Evolutionary conservation across 2,888 invertebrate species (phyloP), one percentile per base, ranked within the genome.

Genomic region (Biston betularia): DNA sequence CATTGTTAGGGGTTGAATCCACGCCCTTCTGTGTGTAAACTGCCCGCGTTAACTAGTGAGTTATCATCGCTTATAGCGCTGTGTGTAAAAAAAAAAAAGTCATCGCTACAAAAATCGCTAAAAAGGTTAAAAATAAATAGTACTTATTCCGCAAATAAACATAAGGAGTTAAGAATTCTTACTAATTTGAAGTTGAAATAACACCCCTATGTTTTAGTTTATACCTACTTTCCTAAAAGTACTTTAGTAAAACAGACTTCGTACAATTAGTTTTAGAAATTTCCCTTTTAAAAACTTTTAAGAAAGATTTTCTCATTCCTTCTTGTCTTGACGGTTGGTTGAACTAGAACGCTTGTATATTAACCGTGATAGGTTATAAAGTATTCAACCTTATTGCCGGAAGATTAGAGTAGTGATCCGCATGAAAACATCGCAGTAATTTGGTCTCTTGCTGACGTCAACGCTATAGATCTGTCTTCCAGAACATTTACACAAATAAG

Each of bases 201-300:
- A 11, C 11, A 11, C 49, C 49, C 33, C 6, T 49, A 44, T 44
- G 38, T 44, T 14, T 14, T 14, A 45, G 8, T 45, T 42, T 10
- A 42, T 42, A 42, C 10, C 4, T 15, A 0, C 42, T n/a, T n/a
- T 6, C n/a, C n/a, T 48, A 15, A 15, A 48, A 33, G 12, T 4
- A n/a, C 1, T 34, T 14, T 6, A 54, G 12, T 34, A 38, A 38
- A 42, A 40, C n/a, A 1, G 44, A 11, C 42, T 42, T 54, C 42
- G 54, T 24, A 24, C 54, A 54, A 42, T 54, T 42, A 12, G 40
- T 44, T 24, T 42, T 54, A 24, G 11, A 42, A 42, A 24, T 54
- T 54, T 24, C 38, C 40, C 40, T 24, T n/a, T 45, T 12, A n/a
- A 54, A 24, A 35, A 54, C 14, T 14, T 54, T 54, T 53, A 40